Conservation (phyloP, 2,797 vertebrate species). For the Labroides dimidiatus region DNA sequence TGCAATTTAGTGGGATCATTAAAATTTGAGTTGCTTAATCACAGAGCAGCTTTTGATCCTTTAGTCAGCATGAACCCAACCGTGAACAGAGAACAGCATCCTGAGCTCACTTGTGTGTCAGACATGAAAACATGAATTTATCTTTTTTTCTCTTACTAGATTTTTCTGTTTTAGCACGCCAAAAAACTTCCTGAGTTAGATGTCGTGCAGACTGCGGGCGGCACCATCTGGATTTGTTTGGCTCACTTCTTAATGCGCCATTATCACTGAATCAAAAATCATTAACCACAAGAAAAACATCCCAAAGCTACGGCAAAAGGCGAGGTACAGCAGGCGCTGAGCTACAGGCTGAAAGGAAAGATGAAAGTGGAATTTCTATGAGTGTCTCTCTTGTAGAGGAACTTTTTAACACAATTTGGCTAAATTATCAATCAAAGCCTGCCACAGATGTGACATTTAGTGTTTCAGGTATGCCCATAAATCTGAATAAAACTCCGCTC, state of each 20-base stretch:
- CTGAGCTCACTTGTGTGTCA: conserved; percentile 40
- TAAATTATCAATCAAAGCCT: conserved; percentile 7
- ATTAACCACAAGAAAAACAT: conserved; percentile 22
- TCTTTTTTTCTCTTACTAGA: conserved; percentile 7
- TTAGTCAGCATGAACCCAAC: conserved; percentile 2
- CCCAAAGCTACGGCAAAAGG: neutral
- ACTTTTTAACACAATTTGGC: neutral
- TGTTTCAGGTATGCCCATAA: conserved; percentile 5
- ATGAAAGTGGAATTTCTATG: neutral
- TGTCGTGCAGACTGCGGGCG: conserved; percentile 28
- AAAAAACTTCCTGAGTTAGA: conserved; percentile 52
- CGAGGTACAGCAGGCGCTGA: neutral
- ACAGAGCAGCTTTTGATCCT: neutral
- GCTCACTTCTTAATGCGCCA: conserved; percentile 31
- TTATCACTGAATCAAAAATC: conserved; percentile 20
- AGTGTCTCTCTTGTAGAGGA: neutral
- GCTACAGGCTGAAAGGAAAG: conserved; percentile 2
- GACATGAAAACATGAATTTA: conserved; percentile 43
- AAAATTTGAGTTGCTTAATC: neutral
- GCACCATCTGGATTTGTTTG: conserved; percentile 65
- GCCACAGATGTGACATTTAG: neutral
- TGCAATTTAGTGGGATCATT: neutral
- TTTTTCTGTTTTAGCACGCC: conserved; percentile 65
- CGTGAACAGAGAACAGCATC: neutral
- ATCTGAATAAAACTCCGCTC: conserved; percentile 14